A percentile compares a stretch with the other conserved stretches of the same genome.
Conservation (phyloP, 2,888 invertebrate genomes). For the Melanostoma mellinum region DNA sequence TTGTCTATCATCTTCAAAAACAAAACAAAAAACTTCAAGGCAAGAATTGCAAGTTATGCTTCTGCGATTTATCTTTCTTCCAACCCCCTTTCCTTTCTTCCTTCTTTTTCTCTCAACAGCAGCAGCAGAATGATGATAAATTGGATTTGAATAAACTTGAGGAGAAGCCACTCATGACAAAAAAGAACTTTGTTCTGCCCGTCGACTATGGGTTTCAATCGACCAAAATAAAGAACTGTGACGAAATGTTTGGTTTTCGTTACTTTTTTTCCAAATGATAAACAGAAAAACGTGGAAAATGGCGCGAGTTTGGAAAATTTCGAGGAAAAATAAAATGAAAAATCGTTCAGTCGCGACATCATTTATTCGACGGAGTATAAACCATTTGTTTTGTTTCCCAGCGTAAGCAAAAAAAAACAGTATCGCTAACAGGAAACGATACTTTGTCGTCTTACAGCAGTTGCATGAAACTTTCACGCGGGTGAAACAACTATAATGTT, state of each 20-base stretch:
- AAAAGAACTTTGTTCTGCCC: conserved; percentile 44
- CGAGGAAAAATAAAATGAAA: conserved; percentile 60
- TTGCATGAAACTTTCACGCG: too few species aligned
- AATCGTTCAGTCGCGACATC: conserved; percentile 51
- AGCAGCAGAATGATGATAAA: conserved; percentile 61
- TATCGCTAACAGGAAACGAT: conserved; percentile 4
- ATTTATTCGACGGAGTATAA: conserved; percentile 33
- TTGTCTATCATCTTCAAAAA: conserved; percentile 32
- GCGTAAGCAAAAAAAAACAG: background rate
- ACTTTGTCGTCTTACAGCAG: too few species aligned
- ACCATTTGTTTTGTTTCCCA: conserved; percentile 21
- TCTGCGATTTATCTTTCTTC: conserved; percentile 48
- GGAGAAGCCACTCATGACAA: conserved; percentile 33
- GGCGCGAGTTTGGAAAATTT: conserved; percentile 17
- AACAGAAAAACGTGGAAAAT: background rate
- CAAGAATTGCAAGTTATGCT: conserved; percentile 25
- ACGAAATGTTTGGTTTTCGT: conserved; percentile 29
- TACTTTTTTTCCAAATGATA: background rate
- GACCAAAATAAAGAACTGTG: conserved; percentile 50
- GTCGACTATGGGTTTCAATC: conserved; percentile 33
- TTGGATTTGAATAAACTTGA: conserved; percentile 67
- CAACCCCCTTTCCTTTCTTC: conserved; percentile 40
- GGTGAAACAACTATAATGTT: too few species aligned
- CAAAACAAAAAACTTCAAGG: conserved; percentile 7
- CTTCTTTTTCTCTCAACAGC: background rate